Percentiles rank a stretch among this genome's conserved stretches.
phyloP scores from a whole-genome alignment of 2,888 invertebrate genomes.

The Listrodromus nycthemerus region DNA sequence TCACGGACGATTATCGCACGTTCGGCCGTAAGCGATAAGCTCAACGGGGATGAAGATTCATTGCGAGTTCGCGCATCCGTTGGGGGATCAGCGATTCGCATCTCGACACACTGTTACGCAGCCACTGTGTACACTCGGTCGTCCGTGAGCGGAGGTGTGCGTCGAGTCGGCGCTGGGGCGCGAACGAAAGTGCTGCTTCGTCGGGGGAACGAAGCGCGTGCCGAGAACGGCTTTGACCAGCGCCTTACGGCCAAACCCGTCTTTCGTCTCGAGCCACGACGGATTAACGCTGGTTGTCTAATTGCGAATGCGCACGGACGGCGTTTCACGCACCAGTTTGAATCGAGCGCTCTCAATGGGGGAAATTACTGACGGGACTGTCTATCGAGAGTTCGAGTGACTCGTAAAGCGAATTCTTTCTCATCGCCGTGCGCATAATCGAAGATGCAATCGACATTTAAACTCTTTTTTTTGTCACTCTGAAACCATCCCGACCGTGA shows the following conservation, averaged over 20 bases:
- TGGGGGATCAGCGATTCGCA: constrained; percentile 51
- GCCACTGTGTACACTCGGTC: constrained; percentile 7
- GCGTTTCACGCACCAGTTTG: constrained; percentile 40
- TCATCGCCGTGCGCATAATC: not conserved
- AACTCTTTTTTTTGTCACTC: not conserved
- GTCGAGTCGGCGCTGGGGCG: not conserved
- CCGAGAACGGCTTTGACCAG: constrained; percentile 11
- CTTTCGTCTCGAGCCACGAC: constrained; percentile 10
- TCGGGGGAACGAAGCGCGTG: constrained; percentile 54
- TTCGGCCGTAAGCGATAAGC: constrained; percentile 33
- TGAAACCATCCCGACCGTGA: too few species aligned
- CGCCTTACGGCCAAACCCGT: constrained; percentile 5
- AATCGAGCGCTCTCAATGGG: constrained; percentile 31
- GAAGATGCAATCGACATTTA: not conserved
- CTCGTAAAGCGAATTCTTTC: not conserved
- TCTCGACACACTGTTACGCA: constrained; percentile 32
- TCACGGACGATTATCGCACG: constrained; percentile 24
- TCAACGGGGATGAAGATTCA: constrained; percentile 41
- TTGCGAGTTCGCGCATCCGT: constrained; percentile 57
- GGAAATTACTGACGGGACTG: constrained; percentile 14
- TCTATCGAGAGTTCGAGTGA: not conserved
- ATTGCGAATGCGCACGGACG: constrained; percentile 35
- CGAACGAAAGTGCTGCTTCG: constrained; percentile 58
- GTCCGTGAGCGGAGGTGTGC: not conserved
- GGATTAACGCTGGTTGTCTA: constrained; percentile 26